Base-by-base conservation (phyloP, 2,797 vertebrate genomes). In the Sphaeramia orbicularis region DNA sequence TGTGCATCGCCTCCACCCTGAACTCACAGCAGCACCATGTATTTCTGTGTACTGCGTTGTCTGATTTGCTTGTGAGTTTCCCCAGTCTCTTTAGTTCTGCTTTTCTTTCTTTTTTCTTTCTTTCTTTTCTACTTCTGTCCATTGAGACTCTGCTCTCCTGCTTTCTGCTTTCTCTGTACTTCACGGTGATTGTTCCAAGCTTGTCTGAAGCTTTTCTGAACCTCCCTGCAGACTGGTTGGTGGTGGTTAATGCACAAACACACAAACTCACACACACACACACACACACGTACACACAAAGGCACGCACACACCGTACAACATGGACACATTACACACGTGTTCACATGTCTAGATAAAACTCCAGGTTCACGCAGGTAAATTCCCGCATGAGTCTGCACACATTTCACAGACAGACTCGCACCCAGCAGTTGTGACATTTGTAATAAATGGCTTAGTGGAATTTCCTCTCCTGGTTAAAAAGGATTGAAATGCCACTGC, bases 401-500 rank as follows among this genome's bases (percentile, higher is more conserved):
- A 48, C 2, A 44, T n/a, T n/a, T n/a, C 53, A 45, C 9, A 32
- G 16, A 61, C 10, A 45, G 16, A 74, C 44, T 58, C n/a, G 40
- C 16, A 50, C 40, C 2, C 19, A 73, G 47, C 19, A 64, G 55
- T 59, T 51, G 40, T 81, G 76, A 85, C 84, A 86, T 86, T 80
- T 85, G 56, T 71, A 72, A 72, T 80, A 77, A 68, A 86, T 75
- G 42, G 43, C 61, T 76, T 52, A 30, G 53, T 65, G 48, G 71
- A 78, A 81, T 84, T 82, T 88, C 84, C 76, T 74, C 41, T 68
- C 37, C 78, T 81, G 76, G 71, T 80, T 81, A 71, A 71, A 84
- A 86, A 59, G 55, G 76, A 82, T 62, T 84, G 71, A 89, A 88
- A 86, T 82, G 79, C 76, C 80, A 83, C 74, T 72, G 78, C 70